Evolutionary conservation across 2,113 vertebrate genomes (phyloP).

Genomic region (Oncorhynchus masou): DNA sequence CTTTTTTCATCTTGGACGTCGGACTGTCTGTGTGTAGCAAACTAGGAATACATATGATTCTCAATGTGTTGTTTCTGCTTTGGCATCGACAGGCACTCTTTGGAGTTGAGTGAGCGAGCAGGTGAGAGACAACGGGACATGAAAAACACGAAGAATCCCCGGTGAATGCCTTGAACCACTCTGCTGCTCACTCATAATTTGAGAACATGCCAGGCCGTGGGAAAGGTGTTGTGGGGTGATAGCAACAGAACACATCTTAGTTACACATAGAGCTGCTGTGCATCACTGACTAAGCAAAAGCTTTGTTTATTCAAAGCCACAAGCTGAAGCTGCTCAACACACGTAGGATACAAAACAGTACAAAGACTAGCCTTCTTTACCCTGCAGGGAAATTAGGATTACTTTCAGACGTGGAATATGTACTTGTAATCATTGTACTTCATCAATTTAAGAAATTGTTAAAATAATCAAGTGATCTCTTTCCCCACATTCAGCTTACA

Average conservation of each 20-base stretch:
- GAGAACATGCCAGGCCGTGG: constrained; percentile 35
- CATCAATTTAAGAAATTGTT: no score
- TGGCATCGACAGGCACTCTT: constrained; percentile 44
- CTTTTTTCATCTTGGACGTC: neutral
- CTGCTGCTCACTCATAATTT: constrained; percentile 31
- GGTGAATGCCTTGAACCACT: constrained; percentile 47
- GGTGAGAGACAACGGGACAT: constrained; percentile 70
- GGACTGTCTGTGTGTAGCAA: neutral
- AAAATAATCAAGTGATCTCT: no score
- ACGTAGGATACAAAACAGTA: neutral
- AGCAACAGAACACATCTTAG: constrained; percentile 61
- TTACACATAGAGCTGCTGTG: constrained; percentile 50
- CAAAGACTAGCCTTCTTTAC: neutral
- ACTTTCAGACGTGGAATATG: no score
- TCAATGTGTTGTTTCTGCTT: constrained; percentile 44
- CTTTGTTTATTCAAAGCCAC: constrained; percentile 33
- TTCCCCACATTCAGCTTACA: no score
- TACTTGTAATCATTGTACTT: no score
- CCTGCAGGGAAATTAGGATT: no score
- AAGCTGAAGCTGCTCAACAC: constrained; percentile 33
- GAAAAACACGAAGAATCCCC: constrained; percentile 70
- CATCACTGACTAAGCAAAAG: constrained; percentile 41
- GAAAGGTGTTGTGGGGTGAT: constrained; percentile 73
- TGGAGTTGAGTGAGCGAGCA: constrained; percentile 69
- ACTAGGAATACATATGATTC: neutral